Percentiles rank a stretch among this genome's conserved stretches.
phyloP scores from a whole-genome alignment of 92 coral and sea anemone species.

The Ricordea florida region DNA sequence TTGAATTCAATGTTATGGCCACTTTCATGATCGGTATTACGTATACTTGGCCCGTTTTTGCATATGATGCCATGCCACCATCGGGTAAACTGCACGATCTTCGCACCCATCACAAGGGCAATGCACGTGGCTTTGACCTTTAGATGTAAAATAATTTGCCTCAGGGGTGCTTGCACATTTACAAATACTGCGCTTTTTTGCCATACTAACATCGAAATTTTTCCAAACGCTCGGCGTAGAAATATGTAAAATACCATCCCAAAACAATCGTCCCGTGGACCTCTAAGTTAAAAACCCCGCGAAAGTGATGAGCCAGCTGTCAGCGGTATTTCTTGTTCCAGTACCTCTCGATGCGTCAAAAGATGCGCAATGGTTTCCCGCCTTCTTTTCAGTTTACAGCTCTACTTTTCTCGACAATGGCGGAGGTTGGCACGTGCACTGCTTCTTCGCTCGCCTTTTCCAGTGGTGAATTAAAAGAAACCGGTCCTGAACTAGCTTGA shows the following conservation, averaged over 20 bases:
- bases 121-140: slow-evolving; percentile 33
- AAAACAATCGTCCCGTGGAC: too few relatives aligned
- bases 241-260: too few relatives aligned
- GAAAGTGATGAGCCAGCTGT: too few relatives aligned
- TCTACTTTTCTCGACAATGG: too few relatives aligned
- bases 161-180: slow-evolving; percentile 15
- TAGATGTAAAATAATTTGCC: background rate
- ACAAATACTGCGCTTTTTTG: slow-evolving; percentile 27
- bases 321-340: too few relatives aligned
- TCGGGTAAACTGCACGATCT: slow-evolving; percentile 32
- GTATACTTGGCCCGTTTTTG: slow-evolving; percentile 8
- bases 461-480: slow-evolving; percentile 11
- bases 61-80: slow-evolving; percentile 41
- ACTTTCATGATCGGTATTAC: too few relatives aligned
- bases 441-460: background rate
- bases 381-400: background rate
- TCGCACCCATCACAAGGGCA: slow-evolving; percentile 39
- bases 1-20: too few relatives aligned
- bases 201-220: slow-evolving; percentile 14
- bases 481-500: background rate
- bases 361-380: slow-evolving; percentile 17
- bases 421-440: background rate
- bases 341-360: slow-evolving; percentile 4
- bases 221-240: background rate
- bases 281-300: background rate